Conservation (phyloP, 1,140 invertebrate species). For the Bombus affinis region DNA sequence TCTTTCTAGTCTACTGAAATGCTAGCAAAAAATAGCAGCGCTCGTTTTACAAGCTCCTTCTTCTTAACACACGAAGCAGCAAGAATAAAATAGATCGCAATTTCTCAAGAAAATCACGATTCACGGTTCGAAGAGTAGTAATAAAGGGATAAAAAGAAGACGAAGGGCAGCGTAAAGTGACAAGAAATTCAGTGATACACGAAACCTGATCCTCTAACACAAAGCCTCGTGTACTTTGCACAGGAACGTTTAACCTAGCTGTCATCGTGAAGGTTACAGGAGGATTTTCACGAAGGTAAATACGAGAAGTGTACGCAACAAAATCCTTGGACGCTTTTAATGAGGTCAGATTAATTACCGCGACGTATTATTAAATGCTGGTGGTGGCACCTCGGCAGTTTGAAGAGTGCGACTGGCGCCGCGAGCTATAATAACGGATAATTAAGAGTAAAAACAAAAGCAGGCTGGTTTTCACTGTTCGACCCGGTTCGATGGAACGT, state of each 20-base stretch:
- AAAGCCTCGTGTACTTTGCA: neutral
- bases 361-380: constrained; percentile 57
- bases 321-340: constrained; percentile 48
- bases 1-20: neutral
- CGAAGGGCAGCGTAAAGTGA: neutral
- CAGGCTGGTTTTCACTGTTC: neutral
- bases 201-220: neutral
- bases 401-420: neutral
- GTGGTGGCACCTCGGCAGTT: neutral
- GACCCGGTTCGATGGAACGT: neutral
- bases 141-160: neutral
- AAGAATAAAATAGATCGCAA: neutral
- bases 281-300: neutral
- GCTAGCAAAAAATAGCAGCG: neutral
- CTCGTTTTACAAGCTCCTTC: neutral
- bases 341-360: constrained; percentile 66
- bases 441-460: constrained; percentile 41
- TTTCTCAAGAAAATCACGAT: neutral
- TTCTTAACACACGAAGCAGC: neutral
- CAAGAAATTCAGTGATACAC: constrained; percentile 25
- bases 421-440: constrained; percentile 28
- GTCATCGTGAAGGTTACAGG: constrained; percentile 44
- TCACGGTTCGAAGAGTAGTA: neutral
- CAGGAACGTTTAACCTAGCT: constrained; percentile 12
- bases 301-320: constrained; percentile 23